phyloP scores from a whole-genome alignment of 2,797 vertebrate species.

The Bucorvus abyssinicus region DNA sequence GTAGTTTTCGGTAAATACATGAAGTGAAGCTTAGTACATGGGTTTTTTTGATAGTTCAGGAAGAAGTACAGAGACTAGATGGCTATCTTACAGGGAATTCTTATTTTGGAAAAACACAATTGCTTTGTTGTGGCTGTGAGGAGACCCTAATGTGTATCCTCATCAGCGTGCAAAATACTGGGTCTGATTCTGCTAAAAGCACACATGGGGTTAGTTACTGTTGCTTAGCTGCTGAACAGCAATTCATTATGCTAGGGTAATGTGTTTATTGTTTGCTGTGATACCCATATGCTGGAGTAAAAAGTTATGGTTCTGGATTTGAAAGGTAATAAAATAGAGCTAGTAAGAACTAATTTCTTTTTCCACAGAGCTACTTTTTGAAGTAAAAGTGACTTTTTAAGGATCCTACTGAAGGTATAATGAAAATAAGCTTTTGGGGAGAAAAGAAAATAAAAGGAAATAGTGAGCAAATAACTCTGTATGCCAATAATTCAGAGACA shows the following conservation, averaged over 20 bases:
- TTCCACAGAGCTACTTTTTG: neutral
- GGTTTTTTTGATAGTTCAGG: neutral
- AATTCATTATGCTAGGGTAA: neutral
- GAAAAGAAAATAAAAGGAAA: neutral
- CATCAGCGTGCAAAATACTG: neutral
- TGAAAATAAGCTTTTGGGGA: neutral
- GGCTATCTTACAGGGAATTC: neutral
- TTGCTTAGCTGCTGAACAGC: neutral
- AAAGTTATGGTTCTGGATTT: neutral
- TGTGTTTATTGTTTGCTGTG: slow-evolving; percentile 21
- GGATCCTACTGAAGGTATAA: neutral
- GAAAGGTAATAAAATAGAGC: slow-evolving; percentile 10
- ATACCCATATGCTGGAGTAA: neutral
- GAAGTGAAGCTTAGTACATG: neutral
- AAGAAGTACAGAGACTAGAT: neutral
- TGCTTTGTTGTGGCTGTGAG: neutral
- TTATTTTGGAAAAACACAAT: neutral
- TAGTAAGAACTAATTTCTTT: slow-evolving; percentile 22
- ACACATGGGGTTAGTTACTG: neutral
- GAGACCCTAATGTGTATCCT: neutral
- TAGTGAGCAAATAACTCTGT: neutral
- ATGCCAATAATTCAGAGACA: neutral
- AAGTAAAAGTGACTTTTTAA: neutral
- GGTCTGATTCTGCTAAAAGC: slow-evolving; percentile 14
- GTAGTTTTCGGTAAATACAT: neutral